Conservation (phyloP, 2,888 invertebrate genomes). For the Panopea generosa region DNA sequence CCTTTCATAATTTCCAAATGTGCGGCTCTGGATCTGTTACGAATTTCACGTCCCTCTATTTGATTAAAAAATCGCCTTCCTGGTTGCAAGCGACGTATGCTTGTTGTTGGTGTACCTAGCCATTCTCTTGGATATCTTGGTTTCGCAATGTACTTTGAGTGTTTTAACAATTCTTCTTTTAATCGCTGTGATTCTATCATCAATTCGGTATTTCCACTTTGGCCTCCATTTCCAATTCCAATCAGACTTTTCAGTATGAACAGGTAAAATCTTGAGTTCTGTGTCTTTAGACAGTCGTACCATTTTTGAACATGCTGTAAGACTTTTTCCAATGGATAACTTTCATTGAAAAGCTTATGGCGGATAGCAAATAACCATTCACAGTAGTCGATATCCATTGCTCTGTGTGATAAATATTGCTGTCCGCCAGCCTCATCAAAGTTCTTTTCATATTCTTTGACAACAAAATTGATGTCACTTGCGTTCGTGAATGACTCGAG, state of each 20-base stretch:
- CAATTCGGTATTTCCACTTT: slow-evolving; percentile 26
- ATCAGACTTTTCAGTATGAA: slow-evolving; percentile 59
- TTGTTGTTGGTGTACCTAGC: slow-evolving; percentile 43
- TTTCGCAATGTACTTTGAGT: slow-evolving; percentile 38
- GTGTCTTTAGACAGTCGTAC: slow-evolving; percentile 44
- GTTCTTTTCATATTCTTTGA: slow-evolving; percentile 28
- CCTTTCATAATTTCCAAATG: slow-evolving; percentile 22
- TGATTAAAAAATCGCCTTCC: slow-evolving; percentile 49
- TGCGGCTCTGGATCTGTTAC: background rate
- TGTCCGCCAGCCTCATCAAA: slow-evolving; percentile 9
- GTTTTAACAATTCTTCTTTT: slow-evolving; percentile 50
- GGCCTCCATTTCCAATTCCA: slow-evolving; percentile 47
- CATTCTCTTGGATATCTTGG: slow-evolving; percentile 62
- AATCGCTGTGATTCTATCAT: slow-evolving; percentile 44
- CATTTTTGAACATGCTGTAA: slow-evolving; percentile 45
- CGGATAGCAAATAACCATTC: slow-evolving; percentile 63
- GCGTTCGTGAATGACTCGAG: slow-evolving; percentile 16
- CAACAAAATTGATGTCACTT: slow-evolving; percentile 22
- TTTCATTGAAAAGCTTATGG: slow-evolving; percentile 18
- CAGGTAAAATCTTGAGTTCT: slow-evolving; percentile 54
- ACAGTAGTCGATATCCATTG: slow-evolving; percentile 48
- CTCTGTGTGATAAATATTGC: slow-evolving; percentile 6
- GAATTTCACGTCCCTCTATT: slow-evolving; percentile 30
- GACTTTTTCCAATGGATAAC: slow-evolving; percentile 43
- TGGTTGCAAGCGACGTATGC: slow-evolving; percentile 44